phyloP scores from a whole-genome alignment of 2,888 invertebrate genomes.

The Ennomos fuscantarius region DNA sequence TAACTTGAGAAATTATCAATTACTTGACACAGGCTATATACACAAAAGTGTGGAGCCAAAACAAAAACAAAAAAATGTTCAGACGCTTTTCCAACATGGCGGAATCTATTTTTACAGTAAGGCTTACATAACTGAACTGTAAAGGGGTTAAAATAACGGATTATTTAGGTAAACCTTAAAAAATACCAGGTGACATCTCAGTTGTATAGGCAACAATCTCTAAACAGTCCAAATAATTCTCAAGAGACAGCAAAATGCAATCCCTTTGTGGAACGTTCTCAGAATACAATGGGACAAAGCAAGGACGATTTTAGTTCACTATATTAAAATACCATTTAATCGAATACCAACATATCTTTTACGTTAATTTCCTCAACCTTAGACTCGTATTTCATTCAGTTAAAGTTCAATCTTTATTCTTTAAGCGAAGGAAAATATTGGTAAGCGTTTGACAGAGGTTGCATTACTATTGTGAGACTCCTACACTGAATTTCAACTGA shows the following conservation, averaged over 20 bases:
- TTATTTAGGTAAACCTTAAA: slow-evolving; percentile 26
- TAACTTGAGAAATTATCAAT: no score
- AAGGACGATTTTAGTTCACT: slow-evolving; percentile 79
- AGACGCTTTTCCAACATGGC: no score
- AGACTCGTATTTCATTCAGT: neutral
- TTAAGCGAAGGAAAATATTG: slow-evolving; percentile 29
- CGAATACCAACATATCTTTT: slow-evolving; percentile 26
- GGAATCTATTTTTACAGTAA: no score
- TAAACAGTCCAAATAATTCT: slow-evolving; percentile 52
- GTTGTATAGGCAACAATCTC: slow-evolving; percentile 22
- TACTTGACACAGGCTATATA: no score
- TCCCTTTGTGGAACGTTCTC: slow-evolving; percentile 66
- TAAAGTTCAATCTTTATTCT: slow-evolving; percentile 34
- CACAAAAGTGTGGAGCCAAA: no score
- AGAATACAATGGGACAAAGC: slow-evolving; percentile 76
- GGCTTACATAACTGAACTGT: no score
- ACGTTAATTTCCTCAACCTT: neutral
- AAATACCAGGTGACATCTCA: slow-evolving; percentile 53
- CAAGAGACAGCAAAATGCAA: slow-evolving; percentile 62
- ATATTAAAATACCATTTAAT: slow-evolving; percentile 77
- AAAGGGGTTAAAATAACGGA: no score
- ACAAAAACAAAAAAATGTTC: no score
- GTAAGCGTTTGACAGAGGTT: slow-evolving; percentile 31
- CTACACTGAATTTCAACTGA: slow-evolving; percentile 47
- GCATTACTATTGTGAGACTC: slow-evolving; percentile 35